Conservation (phyloP, 2,888 invertebrate species). For the Eristalinus sepulchralis region DNA sequence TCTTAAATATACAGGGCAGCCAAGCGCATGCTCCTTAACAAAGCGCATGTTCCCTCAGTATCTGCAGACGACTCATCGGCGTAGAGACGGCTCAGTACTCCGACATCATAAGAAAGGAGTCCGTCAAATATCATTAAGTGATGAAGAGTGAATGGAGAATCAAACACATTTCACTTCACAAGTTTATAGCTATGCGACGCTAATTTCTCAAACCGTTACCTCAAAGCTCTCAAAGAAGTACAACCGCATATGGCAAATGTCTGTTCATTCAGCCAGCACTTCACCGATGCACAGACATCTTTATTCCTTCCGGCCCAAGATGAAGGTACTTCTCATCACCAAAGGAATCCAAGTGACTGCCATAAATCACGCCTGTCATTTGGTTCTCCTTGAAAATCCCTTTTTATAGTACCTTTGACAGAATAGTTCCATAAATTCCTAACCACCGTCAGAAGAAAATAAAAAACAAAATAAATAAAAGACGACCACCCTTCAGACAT, state of each 20-base stretch:
- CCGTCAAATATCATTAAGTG: no score
- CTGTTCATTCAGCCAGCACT: not conserved
- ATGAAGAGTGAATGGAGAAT: no score
- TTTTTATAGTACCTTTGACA: not conserved
- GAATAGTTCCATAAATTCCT: slow-evolving; percentile 16
- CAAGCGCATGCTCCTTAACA: no score
- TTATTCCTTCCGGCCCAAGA: not conserved
- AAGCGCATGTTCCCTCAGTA: no score
- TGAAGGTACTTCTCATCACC: not conserved
- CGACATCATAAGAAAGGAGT: no score
- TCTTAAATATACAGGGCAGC: no score
- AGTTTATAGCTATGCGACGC: no score
- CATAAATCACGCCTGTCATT: not conserved
- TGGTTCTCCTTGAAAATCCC: not conserved
- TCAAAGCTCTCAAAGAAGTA: no score
- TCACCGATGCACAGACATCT: not conserved
- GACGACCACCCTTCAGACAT: not conserved
- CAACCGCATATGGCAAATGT: not conserved
- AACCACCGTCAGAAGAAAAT: not conserved
- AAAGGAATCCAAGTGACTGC: not conserved
- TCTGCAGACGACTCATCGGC: no score
- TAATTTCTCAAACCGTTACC: no score
- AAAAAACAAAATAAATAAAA: not conserved
- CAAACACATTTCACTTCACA: no score
- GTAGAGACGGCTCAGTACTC: no score